These are phyloP conservation scores for Lutra lutra DNA, from an alignment of 2,797 vertebrate species.

Conservation along the genomic window DNA sequence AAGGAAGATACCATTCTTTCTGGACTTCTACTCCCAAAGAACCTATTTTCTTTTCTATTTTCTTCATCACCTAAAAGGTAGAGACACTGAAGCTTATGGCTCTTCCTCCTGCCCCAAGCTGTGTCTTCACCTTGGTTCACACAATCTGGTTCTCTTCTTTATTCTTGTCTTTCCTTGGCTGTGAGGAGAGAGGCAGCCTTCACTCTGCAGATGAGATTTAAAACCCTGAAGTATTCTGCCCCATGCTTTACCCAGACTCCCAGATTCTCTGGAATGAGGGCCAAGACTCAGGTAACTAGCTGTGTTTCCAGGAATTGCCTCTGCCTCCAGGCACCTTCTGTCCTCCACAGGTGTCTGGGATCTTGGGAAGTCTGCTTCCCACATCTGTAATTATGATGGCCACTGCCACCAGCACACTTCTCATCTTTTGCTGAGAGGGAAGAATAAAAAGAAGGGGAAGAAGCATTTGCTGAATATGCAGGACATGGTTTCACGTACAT, in stretches of 20 bases:
- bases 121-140: background rate
- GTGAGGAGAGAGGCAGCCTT: background rate
- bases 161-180: background rate
- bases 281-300: background rate
- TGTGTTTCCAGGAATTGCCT: background rate
- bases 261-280: background rate
- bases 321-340: background rate
- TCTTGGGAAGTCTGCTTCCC: background rate
- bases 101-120: background rate
- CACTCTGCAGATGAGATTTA: background rate
- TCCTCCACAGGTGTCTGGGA: background rate
- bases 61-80: background rate
- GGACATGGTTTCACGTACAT: background rate
- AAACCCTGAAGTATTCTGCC: background rate
- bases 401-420: background rate
- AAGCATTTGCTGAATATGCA: background rate
- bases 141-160: background rate
- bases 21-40: background rate
- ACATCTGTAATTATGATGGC: background rate
- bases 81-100: background rate
- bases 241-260: background rate
- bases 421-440: background rate
- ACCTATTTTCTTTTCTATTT: background rate
- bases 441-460: background rate
- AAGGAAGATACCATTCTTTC: background rate